Evolutionary conservation across 2,888 invertebrate genomes (phyloP).

Genomic region (Cheilosia variabilis): DNA sequence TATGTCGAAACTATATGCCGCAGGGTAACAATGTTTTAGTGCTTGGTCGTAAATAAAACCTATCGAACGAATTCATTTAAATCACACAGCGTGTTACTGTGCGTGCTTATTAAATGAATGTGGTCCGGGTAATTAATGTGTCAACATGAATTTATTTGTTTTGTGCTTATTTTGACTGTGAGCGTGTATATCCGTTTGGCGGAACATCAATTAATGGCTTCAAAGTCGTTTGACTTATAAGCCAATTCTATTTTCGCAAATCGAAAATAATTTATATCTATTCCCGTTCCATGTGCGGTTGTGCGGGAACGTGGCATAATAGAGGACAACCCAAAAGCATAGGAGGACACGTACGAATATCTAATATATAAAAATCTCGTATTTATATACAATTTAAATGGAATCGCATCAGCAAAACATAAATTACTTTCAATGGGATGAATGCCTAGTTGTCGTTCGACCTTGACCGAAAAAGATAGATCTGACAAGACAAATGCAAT

Average conservation of each 20-base stretch:
- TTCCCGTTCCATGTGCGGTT: slow-evolving; percentile 37
- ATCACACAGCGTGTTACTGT: background rate
- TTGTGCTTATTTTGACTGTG: slow-evolving; percentile 35
- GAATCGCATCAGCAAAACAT: slow-evolving; percentile 11
- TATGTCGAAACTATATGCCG: background rate
- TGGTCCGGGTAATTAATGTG: slow-evolving; percentile 57
- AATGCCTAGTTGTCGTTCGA: background rate
- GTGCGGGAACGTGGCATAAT: background rate
- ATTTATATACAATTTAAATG: slow-evolving; percentile 3
- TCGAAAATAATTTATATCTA: slow-evolving; percentile 61
- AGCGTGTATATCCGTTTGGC: slow-evolving; percentile 31
- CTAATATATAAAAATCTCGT: no score
- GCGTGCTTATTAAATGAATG: slow-evolving; percentile 33
- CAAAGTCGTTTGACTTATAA: slow-evolving; percentile 56
- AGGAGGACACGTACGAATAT: slow-evolving; percentile 4
- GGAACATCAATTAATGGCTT: slow-evolving; percentile 64
- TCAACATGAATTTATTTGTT: slow-evolving; percentile 65
- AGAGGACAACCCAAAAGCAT: background rate
- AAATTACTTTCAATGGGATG: slow-evolving; percentile 16
- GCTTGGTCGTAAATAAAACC: slow-evolving; percentile 40
- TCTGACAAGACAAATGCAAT: background rate
- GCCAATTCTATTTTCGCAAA: slow-evolving; percentile 60
- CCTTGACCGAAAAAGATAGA: background rate
- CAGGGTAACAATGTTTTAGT: background rate
- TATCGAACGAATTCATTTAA: slow-evolving; percentile 56